A percentile compares a stretch with the other conserved stretches of the same genome.
Conservation (phyloP, 2,888 invertebrate species). For the Tuberolachnus salignus region DNA sequence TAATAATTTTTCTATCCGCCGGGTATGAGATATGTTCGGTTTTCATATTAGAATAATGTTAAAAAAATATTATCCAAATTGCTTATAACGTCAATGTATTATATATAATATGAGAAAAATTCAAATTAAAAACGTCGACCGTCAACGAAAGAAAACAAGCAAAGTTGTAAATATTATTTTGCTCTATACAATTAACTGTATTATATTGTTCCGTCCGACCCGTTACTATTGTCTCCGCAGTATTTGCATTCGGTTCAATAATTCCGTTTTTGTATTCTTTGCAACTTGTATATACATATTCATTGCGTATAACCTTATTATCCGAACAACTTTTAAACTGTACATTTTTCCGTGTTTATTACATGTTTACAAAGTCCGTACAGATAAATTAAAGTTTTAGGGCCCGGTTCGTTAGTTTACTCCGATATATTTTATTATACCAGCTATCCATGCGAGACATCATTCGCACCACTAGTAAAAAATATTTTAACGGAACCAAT, state of each 20-base stretch:
- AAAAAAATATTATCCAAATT: no score
- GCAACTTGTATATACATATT: neutral
- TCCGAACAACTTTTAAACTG: neutral
- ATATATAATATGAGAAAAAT: no score
- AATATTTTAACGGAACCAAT: conserved; percentile 22
- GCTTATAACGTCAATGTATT: no score
- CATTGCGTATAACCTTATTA: neutral
- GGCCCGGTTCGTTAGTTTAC: conserved; percentile 45
- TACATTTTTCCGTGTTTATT: conserved; percentile 11
- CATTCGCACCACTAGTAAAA: conserved; percentile 28
- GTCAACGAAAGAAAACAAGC: no score
- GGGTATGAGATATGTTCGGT: no score
- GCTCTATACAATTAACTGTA: no score
- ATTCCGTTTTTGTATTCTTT: neutral
- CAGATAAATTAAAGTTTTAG: conserved; percentile 39
- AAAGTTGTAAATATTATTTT: no score
- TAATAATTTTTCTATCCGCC: no score
- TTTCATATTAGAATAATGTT: no score
- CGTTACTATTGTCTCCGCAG: neutral
- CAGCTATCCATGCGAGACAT: conserved; percentile 32
- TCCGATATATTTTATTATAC: conserved; percentile 42
- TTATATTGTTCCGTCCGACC: no score
- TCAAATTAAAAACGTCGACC: no score
- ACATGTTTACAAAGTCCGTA: conserved; percentile 4
- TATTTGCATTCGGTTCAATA: neutral